Percentiles rank a stretch among this genome's conserved stretches.
Evolutionary conservation across 2,113 vertebrate species (phyloP).

Genomic region (Hypomesus transpacificus): DNA sequence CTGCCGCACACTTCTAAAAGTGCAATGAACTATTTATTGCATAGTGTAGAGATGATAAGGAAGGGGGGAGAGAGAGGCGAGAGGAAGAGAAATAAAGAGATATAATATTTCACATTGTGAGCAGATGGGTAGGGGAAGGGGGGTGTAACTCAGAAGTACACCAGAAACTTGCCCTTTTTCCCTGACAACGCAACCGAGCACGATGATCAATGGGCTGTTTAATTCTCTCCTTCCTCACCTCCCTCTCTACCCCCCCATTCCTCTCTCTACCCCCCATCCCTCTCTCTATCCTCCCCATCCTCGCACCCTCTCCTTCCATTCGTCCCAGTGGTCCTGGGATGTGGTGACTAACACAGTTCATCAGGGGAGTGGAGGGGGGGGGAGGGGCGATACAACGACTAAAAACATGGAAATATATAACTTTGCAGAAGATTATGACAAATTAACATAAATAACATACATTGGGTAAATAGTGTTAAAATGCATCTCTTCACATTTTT

Average conservation of each 20-base stretch:
- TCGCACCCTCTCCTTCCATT: constrained; percentile 13
- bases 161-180: constrained; percentile 47
- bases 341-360: not conserved
- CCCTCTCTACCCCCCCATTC: not conserved
- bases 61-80: not conserved
- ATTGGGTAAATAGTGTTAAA: too few species aligned
- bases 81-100: not conserved
- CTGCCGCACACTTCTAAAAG: too few species aligned
- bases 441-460: too few species aligned
- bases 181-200: constrained; percentile 43
- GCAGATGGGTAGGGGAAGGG: not conserved
- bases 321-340: not conserved
- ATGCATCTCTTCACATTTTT: too few species aligned
- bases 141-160: constrained; percentile 24
- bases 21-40: too few species aligned
- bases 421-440: too few species aligned
- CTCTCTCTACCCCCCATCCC: not conserved
- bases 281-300: constrained; percentile 53
- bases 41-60: too few species aligned
- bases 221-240: constrained; percentile 58
- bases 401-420: too few species aligned
- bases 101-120: too few species aligned
- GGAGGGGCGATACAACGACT: too few species aligned
- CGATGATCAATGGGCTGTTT: constrained; percentile 28
- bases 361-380: too few species aligned